These are phyloP conservation scores for Neoniphon sammara DNA, from an alignment of 2,797 vertebrate species.

Conservation along the genomic window DNA sequence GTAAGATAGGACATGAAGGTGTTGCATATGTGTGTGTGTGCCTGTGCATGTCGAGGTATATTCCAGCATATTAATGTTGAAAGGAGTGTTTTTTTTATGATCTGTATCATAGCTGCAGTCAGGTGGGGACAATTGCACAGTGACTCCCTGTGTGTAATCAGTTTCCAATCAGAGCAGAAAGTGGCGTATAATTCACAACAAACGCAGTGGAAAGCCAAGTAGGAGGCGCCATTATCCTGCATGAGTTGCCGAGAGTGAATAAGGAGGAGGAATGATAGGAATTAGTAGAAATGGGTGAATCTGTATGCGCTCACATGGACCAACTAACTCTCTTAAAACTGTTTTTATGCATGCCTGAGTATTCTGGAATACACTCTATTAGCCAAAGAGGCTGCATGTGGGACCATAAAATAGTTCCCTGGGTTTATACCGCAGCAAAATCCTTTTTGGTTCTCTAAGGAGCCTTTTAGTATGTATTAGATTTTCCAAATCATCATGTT, in stretches of 20 bases:
- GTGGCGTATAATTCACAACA: conserved; percentile 27
- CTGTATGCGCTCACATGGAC: not conserved
- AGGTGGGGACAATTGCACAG: not conserved
- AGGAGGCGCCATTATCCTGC: conserved; percentile 30
- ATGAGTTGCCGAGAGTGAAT: conserved; percentile 4
- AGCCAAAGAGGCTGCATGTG: too few relatives aligned
- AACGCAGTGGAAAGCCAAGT: conserved; percentile 16
- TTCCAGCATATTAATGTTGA: conserved; percentile 28
- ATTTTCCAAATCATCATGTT: conserved; percentile 7
- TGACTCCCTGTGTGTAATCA: conserved; percentile 28
- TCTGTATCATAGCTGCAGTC: conserved; percentile 33
- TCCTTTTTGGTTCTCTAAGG: not conserved
- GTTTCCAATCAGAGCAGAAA: conserved; percentile 18
- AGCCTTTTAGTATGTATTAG: not conserved
- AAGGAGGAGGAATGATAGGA: conserved; percentile 18
- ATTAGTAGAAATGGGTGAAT: not conserved
- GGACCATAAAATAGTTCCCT: too few relatives aligned
- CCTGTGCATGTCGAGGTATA: conserved; percentile 2
- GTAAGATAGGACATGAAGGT: not conserved
- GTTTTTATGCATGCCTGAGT: not conserved
- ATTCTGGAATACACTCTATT: not conserved
- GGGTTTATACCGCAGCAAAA: too few relatives aligned
- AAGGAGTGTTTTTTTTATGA: conserved; percentile 5
- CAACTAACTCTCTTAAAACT: not conserved
- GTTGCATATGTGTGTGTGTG: not conserved